Conservation (phyloP, 2,888 invertebrate species). For the Callinectes sapidus region DNA sequence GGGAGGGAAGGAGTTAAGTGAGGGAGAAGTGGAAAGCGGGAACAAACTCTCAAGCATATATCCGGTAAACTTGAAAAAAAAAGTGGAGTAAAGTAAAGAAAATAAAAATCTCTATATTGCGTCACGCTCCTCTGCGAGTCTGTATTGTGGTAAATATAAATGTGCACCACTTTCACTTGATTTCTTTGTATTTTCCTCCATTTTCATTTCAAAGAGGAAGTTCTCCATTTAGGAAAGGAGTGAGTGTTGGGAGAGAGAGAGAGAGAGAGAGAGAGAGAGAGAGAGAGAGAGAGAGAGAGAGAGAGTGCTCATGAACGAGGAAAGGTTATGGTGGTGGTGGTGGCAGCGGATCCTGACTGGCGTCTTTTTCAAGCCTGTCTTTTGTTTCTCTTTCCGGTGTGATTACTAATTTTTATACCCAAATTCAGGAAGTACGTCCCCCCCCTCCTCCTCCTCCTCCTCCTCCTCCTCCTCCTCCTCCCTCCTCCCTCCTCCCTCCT, state of each 20-base stretch:
- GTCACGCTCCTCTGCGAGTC: background rate
- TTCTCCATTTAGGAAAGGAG: background rate
- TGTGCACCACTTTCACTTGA: background rate
- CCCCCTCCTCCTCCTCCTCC: too few species aligned
- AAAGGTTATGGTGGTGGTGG: too few species aligned
- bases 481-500: too few species aligned
- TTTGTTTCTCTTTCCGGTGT: background rate
- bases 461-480: too few species aligned
- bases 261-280: slow-evolving; percentile 29
- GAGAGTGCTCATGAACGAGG: background rate
- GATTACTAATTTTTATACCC: too few species aligned
- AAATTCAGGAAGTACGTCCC: too few species aligned
- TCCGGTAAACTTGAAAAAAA: background rate
- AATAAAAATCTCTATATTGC: background rate
- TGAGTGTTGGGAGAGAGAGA: background rate
- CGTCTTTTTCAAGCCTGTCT: background rate
- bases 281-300: slow-evolving; percentile 15
- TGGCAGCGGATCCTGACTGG: background rate
- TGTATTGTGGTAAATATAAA: background rate
- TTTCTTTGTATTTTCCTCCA: background rate
- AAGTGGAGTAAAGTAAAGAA: background rate
- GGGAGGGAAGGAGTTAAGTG: background rate
- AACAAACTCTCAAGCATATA: background rate
- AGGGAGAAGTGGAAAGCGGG: background rate
- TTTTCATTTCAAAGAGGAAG: slow-evolving; percentile 20